These are phyloP conservation scores for Turritopsis dohrnii DNA, from an alignment of 30 jellyfish, hydroid and myxozoan genomes.

Conservation along the genomic window DNA sequence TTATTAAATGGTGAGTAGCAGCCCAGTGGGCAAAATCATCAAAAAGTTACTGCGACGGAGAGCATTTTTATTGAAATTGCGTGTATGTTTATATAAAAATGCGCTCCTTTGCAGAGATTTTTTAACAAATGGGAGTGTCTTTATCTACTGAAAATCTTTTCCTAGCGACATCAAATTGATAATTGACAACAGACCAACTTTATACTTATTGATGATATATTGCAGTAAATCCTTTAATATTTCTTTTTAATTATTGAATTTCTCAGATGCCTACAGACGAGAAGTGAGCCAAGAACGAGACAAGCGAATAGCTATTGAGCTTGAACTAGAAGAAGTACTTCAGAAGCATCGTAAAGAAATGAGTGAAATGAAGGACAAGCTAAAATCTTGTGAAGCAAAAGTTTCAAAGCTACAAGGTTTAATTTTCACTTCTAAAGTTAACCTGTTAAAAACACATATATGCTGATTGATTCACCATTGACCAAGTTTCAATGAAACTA, in stretches of 20 bases:
- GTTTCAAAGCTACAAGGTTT: not conserved
- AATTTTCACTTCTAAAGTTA: too few relatives aligned
- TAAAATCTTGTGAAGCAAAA: not conserved
- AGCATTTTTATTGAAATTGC: too few relatives aligned
- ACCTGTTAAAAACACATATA: too few relatives aligned
- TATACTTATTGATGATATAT: too few relatives aligned
- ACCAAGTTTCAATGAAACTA: not conserved
- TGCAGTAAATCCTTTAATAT: not conserved
- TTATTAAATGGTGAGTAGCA: constrained; percentile 62
- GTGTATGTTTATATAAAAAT: too few relatives aligned
- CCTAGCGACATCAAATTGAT: too few relatives aligned
- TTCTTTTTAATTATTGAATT: too few relatives aligned
- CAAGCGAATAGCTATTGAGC: constrained; percentile 52
- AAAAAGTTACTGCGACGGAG: too few relatives aligned
- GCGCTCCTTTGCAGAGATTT: too few relatives aligned
- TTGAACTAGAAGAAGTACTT: constrained; percentile 31
- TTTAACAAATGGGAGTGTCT: not conserved
- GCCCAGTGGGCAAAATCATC: too few relatives aligned
- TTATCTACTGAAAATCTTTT: not conserved
- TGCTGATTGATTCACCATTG: too few relatives aligned
- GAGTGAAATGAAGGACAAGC: not conserved
- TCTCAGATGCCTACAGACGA: constrained; percentile 81
- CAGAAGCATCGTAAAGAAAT: not conserved
- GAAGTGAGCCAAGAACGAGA: constrained; percentile 65
- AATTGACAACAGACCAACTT: too few relatives aligned